Evolutionary conservation across 2,888 invertebrate genomes (phyloP), one percentile per base, ranked within the genome.

Genomic region (Athrips mouffetella): DNA sequence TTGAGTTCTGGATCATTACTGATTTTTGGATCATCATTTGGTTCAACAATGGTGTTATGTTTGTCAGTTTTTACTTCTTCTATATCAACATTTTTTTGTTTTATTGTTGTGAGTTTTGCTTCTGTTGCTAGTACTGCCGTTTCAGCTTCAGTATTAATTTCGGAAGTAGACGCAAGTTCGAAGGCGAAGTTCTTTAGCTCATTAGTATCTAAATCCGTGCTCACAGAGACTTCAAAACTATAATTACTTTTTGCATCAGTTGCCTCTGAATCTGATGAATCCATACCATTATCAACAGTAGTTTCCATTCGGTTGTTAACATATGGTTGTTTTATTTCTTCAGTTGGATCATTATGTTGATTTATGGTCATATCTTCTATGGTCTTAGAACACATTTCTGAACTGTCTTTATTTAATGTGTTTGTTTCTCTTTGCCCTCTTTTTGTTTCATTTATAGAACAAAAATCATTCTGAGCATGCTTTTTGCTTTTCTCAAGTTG

Each of bases 1-100:
- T n/a, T n/a, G n/a, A n/a, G n/a, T n/a, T n/a, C n/a, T n/a, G n/a
- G n/a, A n/a, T n/a, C n/a, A n/a, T n/a, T n/a, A n/a, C n/a, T n/a
- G n/a, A n/a, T n/a, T n/a, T n/a, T n/a, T n/a, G n/a, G n/a, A n/a
- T n/a, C n/a, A n/a, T n/a, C n/a, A n/a, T n/a, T n/a, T n/a, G n/a
- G n/a, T n/a, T n/a, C n/a, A n/a, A n/a, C n/a, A n/a, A n/a, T n/a
- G n/a, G n/a, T n/a, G n/a, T n/a, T n/a, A n/a, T n/a, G n/a, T n/a
- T n/a, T n/a, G 4, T 48, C 4, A 1, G 29, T 47, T 53, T 75
- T 55, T 45, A 45, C 53, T 15, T 41, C 18, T 57, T 70, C 61
- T 40, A 71, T 15, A 33, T 20, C 18, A 20, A 31, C n/a, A 31
- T 42, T 18, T 5, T 23, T 25, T 2, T 10, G 15, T 37, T 37